Evolutionary conservation across 2,888 invertebrate species (phyloP).

Genomic region (Anaspis maculata): DNA sequence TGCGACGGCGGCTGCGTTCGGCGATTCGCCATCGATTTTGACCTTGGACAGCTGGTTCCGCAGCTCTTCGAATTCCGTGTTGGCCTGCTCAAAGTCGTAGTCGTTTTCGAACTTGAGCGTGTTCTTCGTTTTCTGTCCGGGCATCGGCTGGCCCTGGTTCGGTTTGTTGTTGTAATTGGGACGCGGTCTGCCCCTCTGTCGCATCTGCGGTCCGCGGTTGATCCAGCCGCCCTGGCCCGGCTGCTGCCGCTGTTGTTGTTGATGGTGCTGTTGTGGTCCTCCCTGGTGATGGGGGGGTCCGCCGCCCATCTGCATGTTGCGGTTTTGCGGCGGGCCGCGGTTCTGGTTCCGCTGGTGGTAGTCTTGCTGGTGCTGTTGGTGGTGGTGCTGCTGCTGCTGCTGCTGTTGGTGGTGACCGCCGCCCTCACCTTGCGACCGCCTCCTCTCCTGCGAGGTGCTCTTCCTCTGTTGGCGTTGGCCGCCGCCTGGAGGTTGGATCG

Average conservation of each 20-base stretch:
- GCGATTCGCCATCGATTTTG: background rate
- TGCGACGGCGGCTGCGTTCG: too few species aligned
- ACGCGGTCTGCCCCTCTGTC: slow-evolving; percentile 22
- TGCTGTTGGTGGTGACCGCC: slow-evolving; percentile 10
- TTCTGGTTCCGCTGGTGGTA: slow-evolving; percentile 17
- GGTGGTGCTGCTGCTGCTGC: slow-evolving; percentile 7
- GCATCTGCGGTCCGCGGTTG: slow-evolving; percentile 19
- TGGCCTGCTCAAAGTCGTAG: slow-evolving; percentile 98
- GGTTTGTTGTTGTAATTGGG: slow-evolving; percentile 18
- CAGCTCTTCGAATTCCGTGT: slow-evolving; percentile 68
- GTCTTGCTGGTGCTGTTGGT: background rate
- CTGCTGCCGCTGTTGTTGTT: slow-evolving; percentile 26
- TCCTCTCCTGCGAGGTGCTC: slow-evolving; percentile 27
- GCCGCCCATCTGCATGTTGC: slow-evolving; percentile 9
- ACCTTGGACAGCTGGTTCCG: slow-evolving; percentile 59
- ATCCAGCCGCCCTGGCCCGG: slow-evolving; percentile 23
- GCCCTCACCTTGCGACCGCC: slow-evolving; percentile 29
- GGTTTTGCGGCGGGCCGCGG: slow-evolving; percentile 11
- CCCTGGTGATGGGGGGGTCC: slow-evolving; percentile 3
- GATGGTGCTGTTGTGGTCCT: slow-evolving; percentile 21
- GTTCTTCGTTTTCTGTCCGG: slow-evolving; percentile 49
- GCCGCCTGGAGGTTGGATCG: slow-evolving; percentile 32
- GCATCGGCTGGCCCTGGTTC: slow-evolving; percentile 25
- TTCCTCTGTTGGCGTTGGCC: slow-evolving; percentile 33
- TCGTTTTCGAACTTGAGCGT: slow-evolving; percentile 91